These are phyloP conservation scores for Caenorhabditis remanei DNA, from an alignment of 1,140 invertebrate species.

Conservation along the genomic window DNA sequence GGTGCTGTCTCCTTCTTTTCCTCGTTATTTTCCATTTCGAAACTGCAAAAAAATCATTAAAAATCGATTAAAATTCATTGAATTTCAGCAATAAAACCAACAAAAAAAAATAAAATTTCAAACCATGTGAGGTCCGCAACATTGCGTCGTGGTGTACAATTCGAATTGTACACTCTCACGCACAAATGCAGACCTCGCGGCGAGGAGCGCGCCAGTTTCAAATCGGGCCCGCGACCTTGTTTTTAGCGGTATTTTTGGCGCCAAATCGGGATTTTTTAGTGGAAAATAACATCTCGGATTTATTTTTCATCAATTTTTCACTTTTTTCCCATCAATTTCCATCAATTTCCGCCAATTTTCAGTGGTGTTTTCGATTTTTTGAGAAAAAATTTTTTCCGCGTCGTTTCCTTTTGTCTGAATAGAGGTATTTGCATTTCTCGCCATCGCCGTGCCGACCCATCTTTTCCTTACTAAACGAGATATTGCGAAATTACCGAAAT, in stretches of 20 bases:
- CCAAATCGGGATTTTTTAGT: neutral
- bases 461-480: neutral
- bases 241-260: neutral
- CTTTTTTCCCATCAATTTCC: neutral
- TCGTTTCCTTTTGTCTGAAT: neutral
- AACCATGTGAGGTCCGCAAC: constrained; percentile 10
- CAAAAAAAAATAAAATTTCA: neutral
- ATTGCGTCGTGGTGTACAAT: constrained; percentile 21
- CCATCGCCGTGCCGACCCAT: neutral
- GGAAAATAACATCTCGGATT: neutral
- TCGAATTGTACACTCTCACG: constrained; percentile 19
- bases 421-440: constrained; percentile 28
- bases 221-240: neutral
- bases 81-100: no score
- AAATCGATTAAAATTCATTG: neutral
- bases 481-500: constrained; percentile 15
- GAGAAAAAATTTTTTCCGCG: neutral
- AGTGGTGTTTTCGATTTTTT: no score
- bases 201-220: constrained; percentile 10
- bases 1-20: constrained; percentile 1
- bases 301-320: neutral
- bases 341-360: neutral
- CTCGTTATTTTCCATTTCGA: constrained; percentile 15
- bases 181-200: neutral
- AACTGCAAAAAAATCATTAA: neutral